Conservation (phyloP, 2,888 invertebrate species). For the Leuctra nigra region DNA sequence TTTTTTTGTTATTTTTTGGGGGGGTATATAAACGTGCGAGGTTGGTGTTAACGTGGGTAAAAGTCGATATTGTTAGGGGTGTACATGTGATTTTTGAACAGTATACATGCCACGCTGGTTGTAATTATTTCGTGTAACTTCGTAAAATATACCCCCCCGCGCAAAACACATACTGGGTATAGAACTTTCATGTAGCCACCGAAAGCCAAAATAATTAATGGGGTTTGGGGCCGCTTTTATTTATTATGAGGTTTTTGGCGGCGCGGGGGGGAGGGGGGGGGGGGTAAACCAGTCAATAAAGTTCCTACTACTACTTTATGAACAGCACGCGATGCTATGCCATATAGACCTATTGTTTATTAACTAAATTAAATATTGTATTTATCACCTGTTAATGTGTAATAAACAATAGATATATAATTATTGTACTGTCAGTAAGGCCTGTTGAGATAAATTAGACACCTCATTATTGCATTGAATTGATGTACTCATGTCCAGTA, state of each 20-base stretch:
- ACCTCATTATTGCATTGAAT: slow-evolving; percentile 11
- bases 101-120: neutral
- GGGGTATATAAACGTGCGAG: too few species aligned
- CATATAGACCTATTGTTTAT: slow-evolving; percentile 17
- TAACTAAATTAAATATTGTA: slow-evolving; percentile 18
- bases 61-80: too few species aligned
- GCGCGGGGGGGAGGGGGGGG: neutral
- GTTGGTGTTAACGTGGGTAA: too few species aligned
- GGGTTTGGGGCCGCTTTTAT: slow-evolving; percentile 6
- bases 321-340: neutral
- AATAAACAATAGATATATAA: slow-evolving; percentile 8
- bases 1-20: too few species aligned
- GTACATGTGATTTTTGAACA: too few species aligned
- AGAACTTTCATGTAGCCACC: slow-evolving; percentile 15
- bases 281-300: slow-evolving; percentile 14
- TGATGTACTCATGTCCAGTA: slow-evolving; percentile 7
- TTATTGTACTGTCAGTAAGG: slow-evolving; percentile 15
- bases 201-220: slow-evolving; percentile 15
- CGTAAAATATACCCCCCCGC: neutral
- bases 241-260: slow-evolving; percentile 10
- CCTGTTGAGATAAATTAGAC: slow-evolving; percentile 11
- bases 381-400: slow-evolving; percentile 18
- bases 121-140: neutral
- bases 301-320: slow-evolving; percentile 15
- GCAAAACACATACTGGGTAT: neutral